phyloP scores from a whole-genome alignment of 1,140 invertebrate genomes.

The Eubasilissa regina region DNA sequence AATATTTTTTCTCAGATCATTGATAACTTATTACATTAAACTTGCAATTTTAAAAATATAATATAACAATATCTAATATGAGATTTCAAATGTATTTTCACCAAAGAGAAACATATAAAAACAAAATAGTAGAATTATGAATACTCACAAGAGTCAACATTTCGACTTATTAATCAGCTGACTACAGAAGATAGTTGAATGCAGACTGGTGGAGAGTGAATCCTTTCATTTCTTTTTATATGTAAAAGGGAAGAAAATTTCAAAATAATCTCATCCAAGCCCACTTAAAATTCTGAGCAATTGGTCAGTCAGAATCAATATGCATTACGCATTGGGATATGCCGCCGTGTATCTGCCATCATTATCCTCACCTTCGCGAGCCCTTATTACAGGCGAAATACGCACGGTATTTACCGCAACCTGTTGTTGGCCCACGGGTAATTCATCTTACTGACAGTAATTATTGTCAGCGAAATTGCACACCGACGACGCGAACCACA shows the following conservation, averaged over 20 bases:
- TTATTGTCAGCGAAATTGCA: neutral
- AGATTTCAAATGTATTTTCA: neutral
- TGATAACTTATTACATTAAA: too few relatives aligned
- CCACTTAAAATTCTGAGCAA: constrained; percentile 30
- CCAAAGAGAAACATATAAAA: neutral
- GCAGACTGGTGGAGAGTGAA: constrained; percentile 9
- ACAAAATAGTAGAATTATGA: neutral
- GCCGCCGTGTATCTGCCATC: neutral
- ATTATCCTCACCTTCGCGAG: neutral
- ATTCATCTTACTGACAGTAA: constrained; percentile 12
- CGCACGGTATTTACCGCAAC: neutral
- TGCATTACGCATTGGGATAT: neutral
- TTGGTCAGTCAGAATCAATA: constrained; percentile 21
- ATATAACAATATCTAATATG: too few relatives aligned
- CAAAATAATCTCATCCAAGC: neutral
- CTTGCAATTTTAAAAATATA: too few relatives aligned
- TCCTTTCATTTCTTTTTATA: constrained; percentile 25
- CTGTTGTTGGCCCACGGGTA: constrained; percentile 10
- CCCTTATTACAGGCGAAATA: too few relatives aligned
- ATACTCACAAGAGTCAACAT: constrained; percentile 17
- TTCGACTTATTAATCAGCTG: neutral
- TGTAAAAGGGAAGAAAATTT: constrained; percentile 16
- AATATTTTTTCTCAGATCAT: too few relatives aligned
- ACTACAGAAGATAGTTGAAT: neutral
- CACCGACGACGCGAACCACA: neutral